Conservation (phyloP, 2,797 vertebrate species). For the Sebastes iracundus region DNA sequence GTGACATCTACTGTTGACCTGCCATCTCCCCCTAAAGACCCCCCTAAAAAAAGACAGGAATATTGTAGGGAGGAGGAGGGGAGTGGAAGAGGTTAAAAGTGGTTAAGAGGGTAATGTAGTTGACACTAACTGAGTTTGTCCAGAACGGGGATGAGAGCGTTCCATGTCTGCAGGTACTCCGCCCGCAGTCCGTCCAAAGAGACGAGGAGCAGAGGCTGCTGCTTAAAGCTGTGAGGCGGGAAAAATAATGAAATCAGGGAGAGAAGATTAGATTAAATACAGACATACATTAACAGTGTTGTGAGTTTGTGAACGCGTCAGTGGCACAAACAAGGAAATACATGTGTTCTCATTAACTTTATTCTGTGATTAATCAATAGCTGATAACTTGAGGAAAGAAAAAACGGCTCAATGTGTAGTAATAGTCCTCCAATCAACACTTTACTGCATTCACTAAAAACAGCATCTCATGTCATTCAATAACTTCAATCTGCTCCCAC, state of each 20-base stretch:
- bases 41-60: no score
- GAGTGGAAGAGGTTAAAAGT: background rate
- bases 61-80: no score
- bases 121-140: constrained; percentile 76
- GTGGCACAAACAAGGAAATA: background rate
- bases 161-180: constrained; percentile 79
- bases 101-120: accelerated
- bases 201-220: constrained; percentile 79
- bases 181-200: constrained; percentile 84
- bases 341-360: background rate
- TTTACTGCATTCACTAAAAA: background rate
- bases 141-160: constrained; percentile 70
- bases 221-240: constrained; percentile 55
- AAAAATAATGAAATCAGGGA: no score
- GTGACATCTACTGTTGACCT: no score
- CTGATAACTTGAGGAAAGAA: background rate
- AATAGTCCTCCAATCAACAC: background rate
- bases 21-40: no score
- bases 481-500: no score
- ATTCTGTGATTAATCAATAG: background rate
- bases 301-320: no score
- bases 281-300: background rate
- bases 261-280: background rate
- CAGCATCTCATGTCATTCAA: background rate
- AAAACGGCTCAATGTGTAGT: background rate